Evolutionary conservation across 2,113 vertebrate genomes (phyloP).

Genomic region (Thalassoma bifasciatum): DNA sequence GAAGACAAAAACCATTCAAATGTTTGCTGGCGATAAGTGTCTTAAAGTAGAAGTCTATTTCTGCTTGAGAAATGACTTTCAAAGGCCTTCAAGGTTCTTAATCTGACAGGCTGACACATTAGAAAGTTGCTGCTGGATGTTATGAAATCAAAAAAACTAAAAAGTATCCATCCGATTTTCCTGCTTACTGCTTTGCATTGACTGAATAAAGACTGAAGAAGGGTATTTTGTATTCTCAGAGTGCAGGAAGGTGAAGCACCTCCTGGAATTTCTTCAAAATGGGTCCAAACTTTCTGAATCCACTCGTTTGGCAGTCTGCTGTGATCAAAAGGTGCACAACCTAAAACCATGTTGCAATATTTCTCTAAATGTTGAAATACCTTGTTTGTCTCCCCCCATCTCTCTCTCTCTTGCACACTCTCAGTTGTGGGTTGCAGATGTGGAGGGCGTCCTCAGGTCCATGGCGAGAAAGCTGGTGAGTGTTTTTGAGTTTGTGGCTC

Average conservation of each 20-base stretch:
- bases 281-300: constrained; percentile 29
- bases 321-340: constrained; percentile 37
- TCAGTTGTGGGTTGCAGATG: constrained; percentile 66
- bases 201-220: not conserved
- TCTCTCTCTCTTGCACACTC: constrained; percentile 6
- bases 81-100: no score
- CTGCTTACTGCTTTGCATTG: no score
- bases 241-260: not conserved
- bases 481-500: not conserved
- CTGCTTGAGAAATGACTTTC: no score
- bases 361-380: constrained; percentile 62
- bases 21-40: no score
- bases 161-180: no score
- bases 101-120: no score
- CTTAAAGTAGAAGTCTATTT: no score
- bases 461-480: constrained; percentile 69
- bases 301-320: constrained; percentile 17
- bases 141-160: no score
- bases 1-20: no score
- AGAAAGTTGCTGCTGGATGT: no score
- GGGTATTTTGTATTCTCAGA: not conserved
- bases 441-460: constrained; percentile 63
- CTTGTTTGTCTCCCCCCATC: not conserved
- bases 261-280: constrained; percentile 43
- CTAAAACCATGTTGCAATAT: constrained; percentile 40